phyloP scores from a whole-genome alignment of 2,888 invertebrate genomes.

The Hoplodrina blanda region DNA sequence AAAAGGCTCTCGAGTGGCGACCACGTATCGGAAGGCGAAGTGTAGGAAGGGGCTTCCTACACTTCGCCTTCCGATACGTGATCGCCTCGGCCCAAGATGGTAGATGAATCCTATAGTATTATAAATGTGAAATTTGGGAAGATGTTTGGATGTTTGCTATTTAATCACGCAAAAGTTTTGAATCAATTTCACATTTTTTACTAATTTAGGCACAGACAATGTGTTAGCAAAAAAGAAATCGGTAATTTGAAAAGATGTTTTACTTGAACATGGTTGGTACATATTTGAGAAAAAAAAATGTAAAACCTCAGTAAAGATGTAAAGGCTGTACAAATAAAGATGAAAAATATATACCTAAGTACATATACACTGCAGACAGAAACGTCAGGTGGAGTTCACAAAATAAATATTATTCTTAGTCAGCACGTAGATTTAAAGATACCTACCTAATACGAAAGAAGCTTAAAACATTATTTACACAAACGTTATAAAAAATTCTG shows the following conservation, averaged over 20 bases:
- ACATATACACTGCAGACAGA: background rate
- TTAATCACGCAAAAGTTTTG: no score
- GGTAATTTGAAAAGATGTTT: background rate
- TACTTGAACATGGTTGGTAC: background rate
- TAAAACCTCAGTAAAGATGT: background rate
- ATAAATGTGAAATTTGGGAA: no score
- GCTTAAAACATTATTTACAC: background rate
- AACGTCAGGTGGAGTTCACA: background rate
- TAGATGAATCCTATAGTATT: no score
- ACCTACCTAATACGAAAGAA: background rate
- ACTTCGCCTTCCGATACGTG: no score
- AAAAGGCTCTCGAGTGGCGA: no score
- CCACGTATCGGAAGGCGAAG: no score
- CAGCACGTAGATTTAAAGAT: background rate
- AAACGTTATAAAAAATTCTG: background rate
- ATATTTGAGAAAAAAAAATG: background rate
- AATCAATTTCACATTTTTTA: no score
- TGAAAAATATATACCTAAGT: background rate
- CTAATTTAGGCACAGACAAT: no score
- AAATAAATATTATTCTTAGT: background rate
- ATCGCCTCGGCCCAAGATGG: no score
- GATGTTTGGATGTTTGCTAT: no score
- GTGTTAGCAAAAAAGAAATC: no score
- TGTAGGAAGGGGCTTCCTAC: no score
- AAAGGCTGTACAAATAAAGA: conserved; percentile 2